Percentiles rank a stretch among this genome's conserved stretches.
These are phyloP conservation scores for Cetoscarus ocellatus DNA, from an alignment of 2,797 vertebrate species.

Conservation along the genomic window DNA sequence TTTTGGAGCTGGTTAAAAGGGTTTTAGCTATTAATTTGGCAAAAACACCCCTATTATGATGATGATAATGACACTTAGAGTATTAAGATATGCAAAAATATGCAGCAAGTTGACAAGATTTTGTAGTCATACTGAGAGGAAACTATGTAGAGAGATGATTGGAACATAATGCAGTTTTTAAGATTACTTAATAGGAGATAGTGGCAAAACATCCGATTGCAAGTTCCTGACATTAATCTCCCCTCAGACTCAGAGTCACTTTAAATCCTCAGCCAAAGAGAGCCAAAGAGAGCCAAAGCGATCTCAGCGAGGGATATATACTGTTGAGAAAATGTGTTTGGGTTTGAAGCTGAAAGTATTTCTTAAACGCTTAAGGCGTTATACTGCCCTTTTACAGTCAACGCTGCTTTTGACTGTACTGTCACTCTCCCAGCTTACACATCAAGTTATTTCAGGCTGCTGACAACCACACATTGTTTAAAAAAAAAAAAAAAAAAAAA, in stretches of 20 bases:
- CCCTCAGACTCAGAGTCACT: constrained; percentile 30
- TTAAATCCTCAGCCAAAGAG: constrained; percentile 47
- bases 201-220: constrained; percentile 33
- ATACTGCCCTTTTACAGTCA: constrained; percentile 36
- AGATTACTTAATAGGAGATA: constrained; percentile 20
- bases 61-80: constrained; percentile 1
- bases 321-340: constrained; percentile 22
- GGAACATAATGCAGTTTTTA: constrained; percentile 10
- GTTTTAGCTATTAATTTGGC: constrained; percentile 42
- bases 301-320: constrained; percentile 18
- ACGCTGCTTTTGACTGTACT: constrained; percentile 28
- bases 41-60: constrained; percentile 9
- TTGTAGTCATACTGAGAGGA: not conserved
- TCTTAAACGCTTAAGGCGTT: constrained; percentile 12
- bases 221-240: constrained; percentile 66
- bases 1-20: constrained; percentile 34
- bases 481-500: not conserved
- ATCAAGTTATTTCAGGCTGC: constrained; percentile 38
- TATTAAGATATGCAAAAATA: constrained; percentile 20
- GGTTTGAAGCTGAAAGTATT: constrained; percentile 9
- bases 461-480: constrained; percentile 24
- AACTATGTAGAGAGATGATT: constrained; percentile 1
- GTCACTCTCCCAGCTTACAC: constrained; percentile 24
- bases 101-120: constrained; percentile 11
- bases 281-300: constrained; percentile 19